Base-by-base conservation (phyloP, 2,888 invertebrate species). In the Eristalis arbustorum region DNA sequence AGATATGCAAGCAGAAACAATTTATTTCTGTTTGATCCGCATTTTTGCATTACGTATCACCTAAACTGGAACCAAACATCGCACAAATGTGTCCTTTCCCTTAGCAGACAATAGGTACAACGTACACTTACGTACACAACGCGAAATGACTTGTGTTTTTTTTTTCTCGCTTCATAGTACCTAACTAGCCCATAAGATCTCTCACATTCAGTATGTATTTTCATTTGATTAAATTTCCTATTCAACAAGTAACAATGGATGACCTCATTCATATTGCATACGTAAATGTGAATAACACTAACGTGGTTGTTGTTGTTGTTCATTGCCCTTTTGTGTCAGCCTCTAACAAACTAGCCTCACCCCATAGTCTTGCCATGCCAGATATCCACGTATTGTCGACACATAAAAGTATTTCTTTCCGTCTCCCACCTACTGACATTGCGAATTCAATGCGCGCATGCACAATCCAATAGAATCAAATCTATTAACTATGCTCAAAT, bases 241-340 rank as follows among this genome's bases (percentile, higher is more conserved):
- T 71, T 75, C 64, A 59, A 63, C 42, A 77, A 64, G 64, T 57
- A 57, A 75, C 64, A 69, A 66, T 66, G 69, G 75, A 81, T 81
- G 81, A 81, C 81, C 81, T 81, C 81, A 81, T 81, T 80, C 80
- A 68, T 85, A 72, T 67, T 74, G 85, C 76, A 81, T 61, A 71
- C 63, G 49, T 71, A 42, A 63, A 77, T 59, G 67, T 83, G 67
- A 75, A 69, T 64, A 75, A 81, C 69, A 69, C 28, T 34, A 61
- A 10, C 71, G 23, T n/a, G n/a, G 49, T 85, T 85, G 77, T 83
- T 87, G 77, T 83, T 87, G 81, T 75, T 81, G 83, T 83, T 72
- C 87, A 76, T 87, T 87, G 87, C 87, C 87, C 87, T 87, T 87
- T 87, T 83, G 78, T 87, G 87, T 87, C 87, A 87, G 83, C 75